A percentile compares a stretch with the other conserved stretches of the same genome.
Evolutionary conservation across 2,113 vertebrate species (phyloP).

Genomic region (Gobio gobio): DNA sequence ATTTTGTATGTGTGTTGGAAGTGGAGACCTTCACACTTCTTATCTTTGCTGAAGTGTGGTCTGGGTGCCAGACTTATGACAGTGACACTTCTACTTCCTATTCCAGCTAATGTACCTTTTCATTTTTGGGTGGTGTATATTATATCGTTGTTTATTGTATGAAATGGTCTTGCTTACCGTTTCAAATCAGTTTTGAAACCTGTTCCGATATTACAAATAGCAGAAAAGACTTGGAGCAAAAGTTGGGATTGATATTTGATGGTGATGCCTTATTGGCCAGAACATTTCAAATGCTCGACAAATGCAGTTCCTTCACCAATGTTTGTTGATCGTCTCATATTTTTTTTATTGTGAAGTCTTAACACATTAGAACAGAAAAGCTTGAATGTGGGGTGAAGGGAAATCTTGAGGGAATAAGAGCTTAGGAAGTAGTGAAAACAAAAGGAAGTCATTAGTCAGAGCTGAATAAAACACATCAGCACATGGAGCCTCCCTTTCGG

Average conservation of each 20-base stretch:
- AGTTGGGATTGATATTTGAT: not conserved
- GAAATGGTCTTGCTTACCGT: not conserved
- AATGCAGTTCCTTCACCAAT: not conserved
- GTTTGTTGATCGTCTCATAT: not conserved
- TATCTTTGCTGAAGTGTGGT: slow-evolving; percentile 26
- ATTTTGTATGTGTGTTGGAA: slow-evolving; percentile 10
- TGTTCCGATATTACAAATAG: not conserved
- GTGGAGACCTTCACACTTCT: slow-evolving; percentile 36
- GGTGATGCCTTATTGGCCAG: not conserved
- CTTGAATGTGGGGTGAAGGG: not conserved
- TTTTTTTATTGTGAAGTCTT: not conserved
- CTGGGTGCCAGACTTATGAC: slow-evolving; percentile 28
- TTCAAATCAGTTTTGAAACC: not conserved
- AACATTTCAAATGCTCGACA: not conserved
- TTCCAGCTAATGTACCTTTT: not conserved
- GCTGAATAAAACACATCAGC: not conserved
- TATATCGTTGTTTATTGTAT: not conserved
- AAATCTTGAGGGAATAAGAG: not conserved
- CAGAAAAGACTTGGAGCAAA: not conserved
- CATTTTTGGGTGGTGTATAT: not conserved
- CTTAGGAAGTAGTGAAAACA: not conserved
- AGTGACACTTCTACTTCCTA: slow-evolving; percentile 29
- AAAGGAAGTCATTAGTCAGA: slow-evolving; percentile 26
- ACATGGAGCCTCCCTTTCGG: not conserved
- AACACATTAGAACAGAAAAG: not conserved